Evolutionary conservation across 37 sponge, comb jelly and placozoan genomes (phyloP).

Genomic region (Ianthella basta): DNA sequence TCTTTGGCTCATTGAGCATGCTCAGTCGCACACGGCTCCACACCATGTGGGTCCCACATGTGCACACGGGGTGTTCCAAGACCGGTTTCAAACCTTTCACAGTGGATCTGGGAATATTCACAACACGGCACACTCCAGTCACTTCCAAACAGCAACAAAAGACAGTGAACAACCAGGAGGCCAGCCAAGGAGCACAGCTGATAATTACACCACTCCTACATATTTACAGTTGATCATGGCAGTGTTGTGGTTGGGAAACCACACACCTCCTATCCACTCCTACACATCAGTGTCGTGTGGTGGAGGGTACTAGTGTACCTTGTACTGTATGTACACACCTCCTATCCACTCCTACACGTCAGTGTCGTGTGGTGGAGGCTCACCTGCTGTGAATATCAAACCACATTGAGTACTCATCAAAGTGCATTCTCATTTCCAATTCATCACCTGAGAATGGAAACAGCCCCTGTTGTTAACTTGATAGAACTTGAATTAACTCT

Average conservation of each 20-base stretch:
- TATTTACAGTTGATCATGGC: too few relatives aligned
- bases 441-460: slow-evolving; percentile 24
- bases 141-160: background rate
- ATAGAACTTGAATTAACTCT: background rate
- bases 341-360: too few relatives aligned
- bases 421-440: slow-evolving; percentile 35
- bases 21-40: slow-evolving; percentile 63
- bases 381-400: slow-evolving; percentile 27
- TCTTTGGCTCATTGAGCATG: slow-evolving; percentile 63
- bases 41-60: slow-evolving; percentile 72
- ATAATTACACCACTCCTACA: too few relatives aligned
- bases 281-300: too few relatives aligned
- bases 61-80: slow-evolving; percentile 67
- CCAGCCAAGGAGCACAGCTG: background rate
- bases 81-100: background rate
- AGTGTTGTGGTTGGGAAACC: too few relatives aligned
- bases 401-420: slow-evolving; percentile 87
- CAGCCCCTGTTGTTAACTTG: too few relatives aligned
- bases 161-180: background rate
- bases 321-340: too few relatives aligned
- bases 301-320: too few relatives aligned
- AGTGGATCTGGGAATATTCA: background rate
- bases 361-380: background rate
- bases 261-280: too few relatives aligned
- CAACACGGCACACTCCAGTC: background rate